Percentiles rank a stretch among this genome's conserved stretches.
These are phyloP conservation scores for Sus cebifrons DNA, from an alignment of 2,797 vertebrate species.

Conservation along the genomic window DNA sequence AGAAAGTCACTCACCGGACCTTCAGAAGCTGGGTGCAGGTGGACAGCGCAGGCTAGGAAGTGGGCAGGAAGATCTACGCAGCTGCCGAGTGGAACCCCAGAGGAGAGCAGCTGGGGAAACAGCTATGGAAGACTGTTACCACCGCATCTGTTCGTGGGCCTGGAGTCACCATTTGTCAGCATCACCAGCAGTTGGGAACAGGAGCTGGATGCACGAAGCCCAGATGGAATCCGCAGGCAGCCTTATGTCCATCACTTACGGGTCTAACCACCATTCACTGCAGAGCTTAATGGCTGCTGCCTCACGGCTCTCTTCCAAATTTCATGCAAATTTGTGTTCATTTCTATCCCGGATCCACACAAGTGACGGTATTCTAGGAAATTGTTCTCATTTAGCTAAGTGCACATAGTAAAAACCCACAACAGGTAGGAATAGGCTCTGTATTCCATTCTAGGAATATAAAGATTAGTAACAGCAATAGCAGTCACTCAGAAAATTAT, in stretches of 20 bases:
- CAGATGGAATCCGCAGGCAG: background rate
- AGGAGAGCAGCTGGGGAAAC: slow-evolving; percentile 43
- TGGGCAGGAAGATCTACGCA: background rate
- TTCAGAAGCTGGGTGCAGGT: slow-evolving; percentile 1
- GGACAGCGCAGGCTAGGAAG: background rate
- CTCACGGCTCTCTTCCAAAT: background rate
- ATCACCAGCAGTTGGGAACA: background rate
- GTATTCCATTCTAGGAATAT: slow-evolving; percentile 36
- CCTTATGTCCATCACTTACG: background rate
- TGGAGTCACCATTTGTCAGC: background rate
- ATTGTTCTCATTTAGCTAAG: slow-evolving; percentile 6
- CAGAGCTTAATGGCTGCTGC: background rate
- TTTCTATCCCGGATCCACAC: background rate
- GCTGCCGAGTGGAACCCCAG: background rate
- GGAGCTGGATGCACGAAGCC: background rate
- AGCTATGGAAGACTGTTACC: background rate
- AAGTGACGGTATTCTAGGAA: background rate
- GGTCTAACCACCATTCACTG: background rate
- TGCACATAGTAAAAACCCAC: slow-evolving; percentile 10
- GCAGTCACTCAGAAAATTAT: slow-evolving; percentile 49
- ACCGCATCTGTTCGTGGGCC: background rate
- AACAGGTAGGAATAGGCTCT: background rate
- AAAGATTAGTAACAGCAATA: slow-evolving; percentile 4
- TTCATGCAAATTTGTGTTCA: background rate
- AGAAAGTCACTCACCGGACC: background rate